Conservation (phyloP, 2,113 vertebrate species). For the Triplophysa tibetana region DNA sequence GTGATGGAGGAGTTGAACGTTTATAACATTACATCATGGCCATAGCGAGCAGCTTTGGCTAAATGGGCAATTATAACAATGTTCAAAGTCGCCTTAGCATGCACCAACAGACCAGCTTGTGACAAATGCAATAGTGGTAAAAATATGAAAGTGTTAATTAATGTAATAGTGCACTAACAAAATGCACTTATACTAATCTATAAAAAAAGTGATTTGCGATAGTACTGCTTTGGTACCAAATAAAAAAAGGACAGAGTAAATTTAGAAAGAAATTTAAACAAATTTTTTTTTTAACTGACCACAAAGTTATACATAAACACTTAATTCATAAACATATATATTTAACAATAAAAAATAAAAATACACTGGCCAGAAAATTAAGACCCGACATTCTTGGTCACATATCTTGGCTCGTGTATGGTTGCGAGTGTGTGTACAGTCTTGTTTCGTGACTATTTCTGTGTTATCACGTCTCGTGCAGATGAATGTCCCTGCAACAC, state of each 20-base stretch:
- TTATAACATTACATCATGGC: not conserved
- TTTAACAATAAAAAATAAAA: too few species aligned
- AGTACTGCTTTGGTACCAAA: too few species aligned
- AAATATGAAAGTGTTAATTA: not conserved
- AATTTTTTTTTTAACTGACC: too few species aligned
- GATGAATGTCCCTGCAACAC: slow-evolving; percentile 23
- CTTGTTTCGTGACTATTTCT: not conserved
- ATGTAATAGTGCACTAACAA: not conserved
- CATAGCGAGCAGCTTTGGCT: not conserved
- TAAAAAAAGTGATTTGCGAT: not conserved
- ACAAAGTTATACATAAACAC: too few species aligned
- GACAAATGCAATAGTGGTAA: too few species aligned
- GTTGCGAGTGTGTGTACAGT: not conserved
- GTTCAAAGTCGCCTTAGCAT: not conserved
- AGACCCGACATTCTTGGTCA: not conserved
- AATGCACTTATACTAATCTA: not conserved
- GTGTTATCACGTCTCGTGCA: slow-evolving; percentile 1
- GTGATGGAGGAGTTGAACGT: not conserved
- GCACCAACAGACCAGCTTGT: too few species aligned
- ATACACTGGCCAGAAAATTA: not conserved
- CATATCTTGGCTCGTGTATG: not conserved
- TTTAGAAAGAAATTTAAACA: too few species aligned
- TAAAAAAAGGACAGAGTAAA: too few species aligned
- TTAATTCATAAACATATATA: too few species aligned
- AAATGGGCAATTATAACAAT: not conserved